Conservation (phyloP, 2,888 invertebrate species). For the Heliconius charithonia region DNA sequence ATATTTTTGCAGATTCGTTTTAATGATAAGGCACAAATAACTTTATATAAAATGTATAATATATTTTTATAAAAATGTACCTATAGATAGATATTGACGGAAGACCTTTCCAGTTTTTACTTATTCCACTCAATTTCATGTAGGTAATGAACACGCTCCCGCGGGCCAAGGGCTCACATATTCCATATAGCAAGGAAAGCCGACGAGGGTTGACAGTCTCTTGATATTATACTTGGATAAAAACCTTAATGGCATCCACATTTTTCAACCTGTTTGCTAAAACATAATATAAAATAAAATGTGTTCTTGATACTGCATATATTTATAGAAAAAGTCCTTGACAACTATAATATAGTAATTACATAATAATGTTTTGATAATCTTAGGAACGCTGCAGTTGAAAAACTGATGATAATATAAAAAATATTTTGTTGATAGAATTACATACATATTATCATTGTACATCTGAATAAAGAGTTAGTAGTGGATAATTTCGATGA, state of each 20-base stretch:
- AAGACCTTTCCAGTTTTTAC: slow-evolving; percentile 22
- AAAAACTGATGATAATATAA: neutral
- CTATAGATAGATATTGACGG: neutral
- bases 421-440: too few relatives aligned
- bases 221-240: slow-evolving; percentile 33
- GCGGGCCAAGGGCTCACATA: slow-evolving; percentile 28
- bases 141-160: slow-evolving; percentile 30
- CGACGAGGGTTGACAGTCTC: slow-evolving; percentile 35
- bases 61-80: neutral
- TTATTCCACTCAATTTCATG: slow-evolving; percentile 29
- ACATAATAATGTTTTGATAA: neutral
- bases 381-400: neutral
- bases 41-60: neutral
- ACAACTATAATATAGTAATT: neutral
- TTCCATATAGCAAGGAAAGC: slow-evolving; percentile 27
- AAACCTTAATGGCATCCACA: slow-evolving; percentile 22
- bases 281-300: slow-evolving; percentile 5
- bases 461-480: too few relatives aligned
- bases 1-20: too few relatives aligned
- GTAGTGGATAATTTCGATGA: too few relatives aligned
- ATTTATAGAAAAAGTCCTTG: neutral
- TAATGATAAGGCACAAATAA: too few relatives aligned
- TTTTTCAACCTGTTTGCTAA: slow-evolving; percentile 25
- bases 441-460: too few relatives aligned
- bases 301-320: neutral